Evolutionary conservation across 2,113 vertebrate species (phyloP).

Genomic region (Cricetomys ansorgei): DNA sequence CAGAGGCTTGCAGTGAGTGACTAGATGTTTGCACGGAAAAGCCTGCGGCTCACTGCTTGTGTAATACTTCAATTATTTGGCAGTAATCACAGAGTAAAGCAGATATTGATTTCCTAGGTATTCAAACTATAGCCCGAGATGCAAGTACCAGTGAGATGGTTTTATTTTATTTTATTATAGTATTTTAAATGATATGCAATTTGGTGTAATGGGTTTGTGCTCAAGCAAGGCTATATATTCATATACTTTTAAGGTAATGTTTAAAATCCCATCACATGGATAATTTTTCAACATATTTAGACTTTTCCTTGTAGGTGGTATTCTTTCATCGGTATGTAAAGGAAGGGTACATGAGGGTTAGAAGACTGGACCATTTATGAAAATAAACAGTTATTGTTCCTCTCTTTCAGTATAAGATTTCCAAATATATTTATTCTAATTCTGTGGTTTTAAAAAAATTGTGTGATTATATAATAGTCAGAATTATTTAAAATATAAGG

Average conservation of each 20-base stretch:
- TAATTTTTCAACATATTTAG: conserved; percentile 66
- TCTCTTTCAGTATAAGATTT: conserved; percentile 17
- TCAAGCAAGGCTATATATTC: conserved; percentile 68
- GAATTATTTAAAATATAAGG: not conserved
- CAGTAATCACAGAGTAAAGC: conserved; percentile 85
- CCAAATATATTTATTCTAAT: conserved; percentile 49
- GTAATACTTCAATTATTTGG: conserved; percentile 88
- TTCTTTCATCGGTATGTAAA: conserved; percentile 50
- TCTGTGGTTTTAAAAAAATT: conserved; percentile 16
- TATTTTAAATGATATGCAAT: conserved; percentile 84
- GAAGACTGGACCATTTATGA: conserved; percentile 30
- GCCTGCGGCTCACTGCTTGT: conserved; percentile 82
- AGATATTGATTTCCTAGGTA: conserved; percentile 87
- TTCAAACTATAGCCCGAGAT: conserved; percentile 85
- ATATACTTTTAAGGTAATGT: conserved; percentile 72
- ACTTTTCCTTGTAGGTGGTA: conserved; percentile 27
- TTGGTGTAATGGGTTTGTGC: conserved; percentile 78
- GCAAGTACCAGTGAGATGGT: conserved; percentile 75
- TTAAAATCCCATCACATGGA: conserved; percentile 40
- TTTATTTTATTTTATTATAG: conserved; percentile 66
- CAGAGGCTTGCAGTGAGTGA: conserved; percentile 72
- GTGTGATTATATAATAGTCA: conserved; percentile 9
- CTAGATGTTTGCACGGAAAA: conserved; percentile 81
- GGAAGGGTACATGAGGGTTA: conserved; percentile 54
- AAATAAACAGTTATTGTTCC: conserved; percentile 52